These are phyloP conservation scores for Volucella bombylans DNA, from an alignment of 2,888 invertebrate genomes.

Conservation along the genomic window DNA sequence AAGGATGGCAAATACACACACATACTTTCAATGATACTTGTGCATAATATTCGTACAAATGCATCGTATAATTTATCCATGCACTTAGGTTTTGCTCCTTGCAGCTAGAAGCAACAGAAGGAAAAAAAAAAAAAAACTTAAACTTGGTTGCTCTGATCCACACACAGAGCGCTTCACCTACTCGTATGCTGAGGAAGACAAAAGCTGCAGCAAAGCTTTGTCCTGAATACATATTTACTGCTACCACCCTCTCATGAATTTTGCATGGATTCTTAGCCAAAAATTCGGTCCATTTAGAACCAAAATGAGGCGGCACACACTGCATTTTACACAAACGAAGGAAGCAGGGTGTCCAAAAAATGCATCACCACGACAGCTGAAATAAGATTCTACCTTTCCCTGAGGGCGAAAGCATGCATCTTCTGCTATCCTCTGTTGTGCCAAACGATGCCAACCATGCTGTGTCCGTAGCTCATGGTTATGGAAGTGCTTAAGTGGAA, in stretches of 20 bases:
- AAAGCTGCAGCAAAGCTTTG: constrained; percentile 42
- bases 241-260: constrained; percentile 60
- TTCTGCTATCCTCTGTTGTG: constrained; percentile 6
- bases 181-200: constrained; percentile 34
- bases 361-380: constrained; percentile 67
- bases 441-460: neutral
- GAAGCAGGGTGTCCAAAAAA: constrained; percentile 30
- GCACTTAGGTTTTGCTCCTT: constrained; percentile 42
- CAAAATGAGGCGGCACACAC: constrained; percentile 57
- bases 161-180: constrained; percentile 21
- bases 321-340: constrained; percentile 36
- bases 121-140: neutral
- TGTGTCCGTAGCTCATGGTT: neutral
- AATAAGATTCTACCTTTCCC: constrained; percentile 61
- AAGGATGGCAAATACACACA: constrained; percentile 27
- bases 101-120: constrained; percentile 1
- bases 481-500: constrained; percentile 45
- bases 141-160: neutral
- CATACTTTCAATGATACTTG: constrained; percentile 41
- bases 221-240: constrained; percentile 57
- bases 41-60: constrained; percentile 52
- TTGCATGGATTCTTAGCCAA: constrained; percentile 69
- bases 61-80: constrained; percentile 66
- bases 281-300: constrained; percentile 61
- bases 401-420: constrained; percentile 48